Percentiles rank a stretch among this genome's conserved stretches.
phyloP scores from a whole-genome alignment of 2,113 vertebrate species.

The Cygnus atratus region DNA sequence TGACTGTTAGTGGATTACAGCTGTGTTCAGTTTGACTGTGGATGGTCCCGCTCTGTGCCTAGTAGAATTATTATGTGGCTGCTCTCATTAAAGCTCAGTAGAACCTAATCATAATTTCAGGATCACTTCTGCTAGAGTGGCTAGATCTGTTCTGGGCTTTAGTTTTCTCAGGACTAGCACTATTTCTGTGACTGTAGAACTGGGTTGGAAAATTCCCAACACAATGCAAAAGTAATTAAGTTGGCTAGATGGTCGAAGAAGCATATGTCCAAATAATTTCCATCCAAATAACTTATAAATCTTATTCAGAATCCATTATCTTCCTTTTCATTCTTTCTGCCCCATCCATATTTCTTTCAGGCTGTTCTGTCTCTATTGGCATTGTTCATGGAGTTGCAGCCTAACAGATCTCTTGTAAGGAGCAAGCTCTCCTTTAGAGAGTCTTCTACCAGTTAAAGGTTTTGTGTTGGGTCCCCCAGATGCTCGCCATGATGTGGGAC shows the following conservation, averaged over 20 bases:
- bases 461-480: fast-evolving
- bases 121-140: neutral
- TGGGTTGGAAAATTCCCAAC: neutral
- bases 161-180: neutral
- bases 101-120: neutral
- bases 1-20: neutral
- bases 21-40: neutral
- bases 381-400: neutral
- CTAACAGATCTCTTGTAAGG: fast-evolving
- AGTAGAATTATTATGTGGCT: neutral
- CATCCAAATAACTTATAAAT: neutral
- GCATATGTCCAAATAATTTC: neutral
- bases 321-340: neutral
- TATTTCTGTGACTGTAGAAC: neutral
- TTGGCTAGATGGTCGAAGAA: fast-evolving
- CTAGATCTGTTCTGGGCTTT: neutral
- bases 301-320: neutral
- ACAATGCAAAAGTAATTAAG: neutral
- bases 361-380: neutral
- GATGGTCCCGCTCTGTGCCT: neutral
- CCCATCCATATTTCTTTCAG: fast-evolving
- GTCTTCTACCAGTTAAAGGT: neutral
- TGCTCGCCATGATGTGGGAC: neutral
- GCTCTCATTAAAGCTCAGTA: neutral
- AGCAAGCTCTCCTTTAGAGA: neutral